Base-by-base conservation (phyloP, 2,888 invertebrate species). In the Netelia melanura region DNA sequence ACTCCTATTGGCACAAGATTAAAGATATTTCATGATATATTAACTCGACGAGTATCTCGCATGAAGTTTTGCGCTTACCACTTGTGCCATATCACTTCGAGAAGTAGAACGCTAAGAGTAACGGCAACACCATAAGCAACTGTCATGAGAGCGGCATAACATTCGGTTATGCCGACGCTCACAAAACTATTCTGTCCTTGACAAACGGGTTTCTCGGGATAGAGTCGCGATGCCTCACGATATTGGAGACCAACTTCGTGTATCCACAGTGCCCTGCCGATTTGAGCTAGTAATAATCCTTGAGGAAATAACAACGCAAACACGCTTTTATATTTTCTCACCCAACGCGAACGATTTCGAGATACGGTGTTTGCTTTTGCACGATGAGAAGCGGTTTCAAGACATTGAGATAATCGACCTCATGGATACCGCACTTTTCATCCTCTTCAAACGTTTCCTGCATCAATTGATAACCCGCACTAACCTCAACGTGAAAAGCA, bases 341-440 rank as follows among this genome's bases (percentile, higher is more conserved):
- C 93, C 90, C 87, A 77, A 89, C 89, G 76, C 89, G 90, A 2
- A 93, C 64, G 14, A 96, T 94, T 68, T 94, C 94, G 43, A 91
- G 86, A 74, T 94, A 94, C 0, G 94, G 93, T 2, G 94, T 94
- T n/a, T 89, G 89, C 72, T 89, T 89, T 52, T 90, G 89, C 2
- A 93, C 89, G 0, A 90, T 89, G 11, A 94, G 81, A 9, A 93
- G 88, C 1, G 94, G 92, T 56, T 90, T 88, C 6, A 92, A 86
- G 3, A 92, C 80, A 14, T 92, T 91, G n/a, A 94, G 87, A n/a
- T 91, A 89, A 78, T 93, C 91, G 30, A 97, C 96, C 90, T 96
- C 96, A 79, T 95, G 95, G 25, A 97, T 92, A 0, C 96, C 96
- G 90, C 97, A 97, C 91, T 97, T 97, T 92, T 97, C 96, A 14